Percentiles rank a stretch among this genome's conserved stretches.
Evolutionary conservation across 1,140 invertebrate species (phyloP).

Genomic region (Brachionus rubens): DNA sequence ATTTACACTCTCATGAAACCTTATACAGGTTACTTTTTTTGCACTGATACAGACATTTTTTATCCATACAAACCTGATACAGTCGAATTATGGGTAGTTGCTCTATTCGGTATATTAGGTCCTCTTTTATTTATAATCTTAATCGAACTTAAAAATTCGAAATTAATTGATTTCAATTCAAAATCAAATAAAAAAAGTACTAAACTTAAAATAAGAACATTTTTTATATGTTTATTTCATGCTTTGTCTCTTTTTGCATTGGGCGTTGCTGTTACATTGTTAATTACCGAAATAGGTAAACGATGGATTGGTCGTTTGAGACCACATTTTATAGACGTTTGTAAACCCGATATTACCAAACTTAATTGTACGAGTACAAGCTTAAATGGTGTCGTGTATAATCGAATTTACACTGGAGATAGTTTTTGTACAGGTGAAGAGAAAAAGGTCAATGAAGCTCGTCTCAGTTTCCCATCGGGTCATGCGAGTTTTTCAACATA

Average conservation of each 20-base stretch:
- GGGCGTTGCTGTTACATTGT: conserved; percentile 15
- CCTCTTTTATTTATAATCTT: conserved; percentile 22
- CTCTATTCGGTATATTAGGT: neutral
- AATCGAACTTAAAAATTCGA: conserved; percentile 25
- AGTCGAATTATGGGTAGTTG: conserved; percentile 33
- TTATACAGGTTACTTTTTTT: conserved; percentile 1
- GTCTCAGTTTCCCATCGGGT: conserved; percentile 66
- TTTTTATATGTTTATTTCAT: conserved; percentile 43
- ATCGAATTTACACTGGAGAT: conserved; percentile 57
- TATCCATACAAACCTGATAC: conserved; percentile 43
- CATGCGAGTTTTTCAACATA: conserved; percentile 64
- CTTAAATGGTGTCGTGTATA: neutral
- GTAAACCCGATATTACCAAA: conserved; percentile 59
- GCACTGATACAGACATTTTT: conserved; percentile 34
- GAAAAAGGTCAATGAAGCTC: conserved; percentile 51
- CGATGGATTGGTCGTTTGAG: conserved; percentile 79
- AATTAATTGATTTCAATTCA: neutral
- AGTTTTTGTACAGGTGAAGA: conserved; percentile 52
- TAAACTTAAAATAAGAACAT: neutral
- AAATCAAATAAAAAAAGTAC: neutral
- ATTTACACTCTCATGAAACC: conserved; percentile 23
- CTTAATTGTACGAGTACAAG: neutral
- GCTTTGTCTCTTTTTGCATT: conserved; percentile 17
- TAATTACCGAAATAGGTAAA: conserved; percentile 80
- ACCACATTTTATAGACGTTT: conserved; percentile 78